Base-by-base conservation (phyloP, 2,888 invertebrate species). In the Blastobasis adustella region DNA sequence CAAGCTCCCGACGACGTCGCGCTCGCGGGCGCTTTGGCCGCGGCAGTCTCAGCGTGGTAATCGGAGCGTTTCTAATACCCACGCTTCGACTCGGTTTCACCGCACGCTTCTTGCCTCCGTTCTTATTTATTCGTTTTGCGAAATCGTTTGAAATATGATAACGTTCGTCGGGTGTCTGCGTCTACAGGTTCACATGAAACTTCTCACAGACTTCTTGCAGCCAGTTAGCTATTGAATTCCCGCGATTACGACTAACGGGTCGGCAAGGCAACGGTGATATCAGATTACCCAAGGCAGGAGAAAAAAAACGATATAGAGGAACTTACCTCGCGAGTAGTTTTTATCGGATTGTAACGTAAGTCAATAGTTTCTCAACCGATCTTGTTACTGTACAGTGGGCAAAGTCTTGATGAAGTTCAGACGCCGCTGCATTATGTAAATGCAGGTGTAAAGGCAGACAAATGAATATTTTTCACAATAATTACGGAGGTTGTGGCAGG, bases 21-120 rank as follows among this genome's bases (percentile, higher is more conserved):
- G 47, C 36, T 23, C 23, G 37, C 41, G 52, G 45, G 47, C 53
- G 46, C 48, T 49, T 42, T 42, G 49, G 49, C 23, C 55, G 60
- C 55, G 56, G 59, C 54, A 53, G 58, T 69, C 76, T 72, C 66
- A 71, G 71, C 84, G 80, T 77, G 81, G 87, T 84, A 86, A 87
- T 82, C 83, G 87, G 87, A 87, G 85, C 87, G 84, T 86, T 87
- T 87, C 85, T 87, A 86, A 87, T 88, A 88, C 82, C 81, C 82
- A 82, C 85, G 85, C 84, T 86, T 82, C 80, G 85, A 83, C 77
- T 86, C 77, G 75, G 82, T 88, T 86, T 86, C 87, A 87, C 84
- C 83, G 86, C 83, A 87, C 84, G 83, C 82, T 83, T 87, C 83
- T 86, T 85, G 82, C 84, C 84, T 82, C 68, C 76, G 79, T 82